Conservation (phyloP, 2,888 invertebrate species). For the Muscina levida region DNA sequence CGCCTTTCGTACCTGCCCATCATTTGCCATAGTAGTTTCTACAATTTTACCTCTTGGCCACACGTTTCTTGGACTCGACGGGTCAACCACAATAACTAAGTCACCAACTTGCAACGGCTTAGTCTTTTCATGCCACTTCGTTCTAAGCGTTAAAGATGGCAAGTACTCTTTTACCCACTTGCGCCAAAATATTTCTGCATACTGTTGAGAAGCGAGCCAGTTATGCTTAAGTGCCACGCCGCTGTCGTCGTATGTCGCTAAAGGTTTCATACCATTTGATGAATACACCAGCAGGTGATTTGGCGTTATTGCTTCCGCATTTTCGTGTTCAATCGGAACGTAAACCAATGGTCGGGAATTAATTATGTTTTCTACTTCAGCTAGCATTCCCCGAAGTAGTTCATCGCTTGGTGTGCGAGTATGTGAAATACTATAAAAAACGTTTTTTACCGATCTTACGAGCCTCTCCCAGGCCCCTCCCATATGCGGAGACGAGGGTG, state of each 20-base stretch:
- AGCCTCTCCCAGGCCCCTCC: slow-evolving; percentile 64
- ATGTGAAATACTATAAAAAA: slow-evolving; percentile 67
- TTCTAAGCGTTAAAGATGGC: slow-evolving; percentile 35
- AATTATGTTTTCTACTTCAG: slow-evolving; percentile 61
- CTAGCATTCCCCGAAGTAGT: slow-evolving; percentile 41
- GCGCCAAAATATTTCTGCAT: slow-evolving; percentile 62
- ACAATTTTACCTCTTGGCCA: slow-evolving; percentile 35
- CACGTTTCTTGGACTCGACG: slow-evolving; percentile 47
- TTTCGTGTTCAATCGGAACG: slow-evolving; percentile 53
- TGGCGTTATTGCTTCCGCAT: slow-evolving; percentile 68
- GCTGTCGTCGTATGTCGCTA: slow-evolving; percentile 50
- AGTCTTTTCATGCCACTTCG: slow-evolving; percentile 47
- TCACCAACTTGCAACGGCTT: slow-evolving; percentile 42
- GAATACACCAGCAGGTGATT: slow-evolving; percentile 68
- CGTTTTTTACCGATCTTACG: too few relatives aligned
- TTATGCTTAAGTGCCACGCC: slow-evolving; percentile 31
- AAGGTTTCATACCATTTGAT: slow-evolving; percentile 62
- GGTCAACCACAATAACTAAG: too few relatives aligned
- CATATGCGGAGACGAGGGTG: slow-evolving; percentile 66
- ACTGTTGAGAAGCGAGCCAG: slow-evolving; percentile 57
- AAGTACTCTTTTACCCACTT: slow-evolving; percentile 54
- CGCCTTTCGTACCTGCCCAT: slow-evolving; percentile 44
- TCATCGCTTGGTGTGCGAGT: slow-evolving; percentile 66
- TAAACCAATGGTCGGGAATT: slow-evolving; percentile 68
- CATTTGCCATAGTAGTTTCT: slow-evolving; percentile 23